Percentiles rank a stretch among this genome's conserved stretches.
phyloP scores from a whole-genome alignment of 2,888 invertebrate species.

The Ectemnius continuus region DNA sequence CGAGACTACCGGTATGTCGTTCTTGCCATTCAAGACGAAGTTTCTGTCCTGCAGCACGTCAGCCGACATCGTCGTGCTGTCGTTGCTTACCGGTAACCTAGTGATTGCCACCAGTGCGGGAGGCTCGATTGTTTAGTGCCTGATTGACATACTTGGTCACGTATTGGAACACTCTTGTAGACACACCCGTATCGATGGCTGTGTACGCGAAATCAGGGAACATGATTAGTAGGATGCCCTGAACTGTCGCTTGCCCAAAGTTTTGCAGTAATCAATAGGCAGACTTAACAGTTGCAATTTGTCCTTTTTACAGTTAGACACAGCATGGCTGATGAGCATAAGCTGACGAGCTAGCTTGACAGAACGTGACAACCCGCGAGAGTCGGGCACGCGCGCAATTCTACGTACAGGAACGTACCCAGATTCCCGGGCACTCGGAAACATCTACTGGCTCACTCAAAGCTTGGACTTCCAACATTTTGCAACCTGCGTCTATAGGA shows the following conservation, averaged over 20 bases:
- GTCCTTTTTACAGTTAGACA: constrained; percentile 39
- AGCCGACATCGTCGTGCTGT: constrained; percentile 55
- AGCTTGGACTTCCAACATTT: too few relatives aligned
- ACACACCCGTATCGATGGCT: constrained; percentile 54
- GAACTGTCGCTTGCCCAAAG: constrained; percentile 7
- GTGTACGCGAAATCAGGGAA: constrained; percentile 34
- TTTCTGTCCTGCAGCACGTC: constrained; percentile 57
- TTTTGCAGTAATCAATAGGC: constrained; percentile 13
- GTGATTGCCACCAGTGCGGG: constrained; percentile 30
- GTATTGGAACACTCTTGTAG: constrained; percentile 53
- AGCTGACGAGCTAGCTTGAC: constrained; percentile 49
- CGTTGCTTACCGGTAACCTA: constrained; percentile 36
- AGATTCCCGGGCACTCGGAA: constrained; percentile 9
- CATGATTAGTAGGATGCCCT: constrained; percentile 46
- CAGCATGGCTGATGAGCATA: constrained; percentile 43
- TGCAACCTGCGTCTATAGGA: too few relatives aligned
- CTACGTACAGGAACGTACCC: constrained; percentile 37
- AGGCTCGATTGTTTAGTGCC: constrained; percentile 44
- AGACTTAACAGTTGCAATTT: constrained; percentile 27
- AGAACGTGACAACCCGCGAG: constrained; percentile 49
- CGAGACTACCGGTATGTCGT: constrained; percentile 59
- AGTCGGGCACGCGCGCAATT: constrained; percentile 48
- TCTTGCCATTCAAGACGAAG: constrained; percentile 64
- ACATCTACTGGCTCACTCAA: too few relatives aligned
- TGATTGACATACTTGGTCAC: constrained; percentile 56